These are phyloP conservation scores for Drosophila siamana DNA, from an alignment of 2,888 invertebrate species.

Conservation along the genomic window DNA sequence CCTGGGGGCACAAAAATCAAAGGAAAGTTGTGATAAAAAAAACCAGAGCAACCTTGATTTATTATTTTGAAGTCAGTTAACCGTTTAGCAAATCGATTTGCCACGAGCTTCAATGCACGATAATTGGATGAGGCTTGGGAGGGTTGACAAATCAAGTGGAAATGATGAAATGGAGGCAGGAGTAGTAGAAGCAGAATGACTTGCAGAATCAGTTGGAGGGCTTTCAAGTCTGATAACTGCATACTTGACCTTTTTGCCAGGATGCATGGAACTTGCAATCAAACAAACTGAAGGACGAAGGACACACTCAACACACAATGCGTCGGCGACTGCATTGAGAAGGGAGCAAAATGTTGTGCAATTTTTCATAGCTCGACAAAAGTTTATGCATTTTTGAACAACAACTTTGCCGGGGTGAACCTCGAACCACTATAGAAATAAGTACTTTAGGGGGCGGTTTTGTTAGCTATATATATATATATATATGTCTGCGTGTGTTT, in stretches of 20 bases:
- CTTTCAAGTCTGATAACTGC: conserved; percentile 49
- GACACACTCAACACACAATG: conserved; percentile 12
- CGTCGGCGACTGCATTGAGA: not conserved
- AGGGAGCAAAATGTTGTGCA: conserved; percentile 36
- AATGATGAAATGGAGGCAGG: conserved; percentile 7
- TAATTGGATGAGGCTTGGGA: conserved; percentile 41
- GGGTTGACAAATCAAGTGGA: conserved; percentile 34
- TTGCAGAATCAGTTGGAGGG: conserved; percentile 40
- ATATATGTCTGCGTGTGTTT: not conserved
- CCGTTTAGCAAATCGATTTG: not conserved
- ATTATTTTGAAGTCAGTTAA: not conserved
- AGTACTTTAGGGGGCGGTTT: conserved; percentile 26
- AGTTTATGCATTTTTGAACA: conserved; percentile 57
- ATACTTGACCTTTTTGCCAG: conserved; percentile 61
- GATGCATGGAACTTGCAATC: conserved; percentile 29
- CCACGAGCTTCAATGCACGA: conserved; percentile 28
- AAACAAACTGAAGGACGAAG: conserved; percentile 30
- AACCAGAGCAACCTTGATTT: not conserved
- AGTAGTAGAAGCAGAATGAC: not conserved
- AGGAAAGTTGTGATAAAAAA: too few species aligned
- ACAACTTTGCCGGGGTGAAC: conserved; percentile 40
- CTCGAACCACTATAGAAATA: conserved; percentile 52
- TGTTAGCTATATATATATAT: conserved; percentile 4
- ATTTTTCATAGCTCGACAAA: conserved; percentile 45
- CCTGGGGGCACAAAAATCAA: too few species aligned